Base-by-base conservation (phyloP, 1,140 invertebrate genomes). In the Eumaeus atala region DNA sequence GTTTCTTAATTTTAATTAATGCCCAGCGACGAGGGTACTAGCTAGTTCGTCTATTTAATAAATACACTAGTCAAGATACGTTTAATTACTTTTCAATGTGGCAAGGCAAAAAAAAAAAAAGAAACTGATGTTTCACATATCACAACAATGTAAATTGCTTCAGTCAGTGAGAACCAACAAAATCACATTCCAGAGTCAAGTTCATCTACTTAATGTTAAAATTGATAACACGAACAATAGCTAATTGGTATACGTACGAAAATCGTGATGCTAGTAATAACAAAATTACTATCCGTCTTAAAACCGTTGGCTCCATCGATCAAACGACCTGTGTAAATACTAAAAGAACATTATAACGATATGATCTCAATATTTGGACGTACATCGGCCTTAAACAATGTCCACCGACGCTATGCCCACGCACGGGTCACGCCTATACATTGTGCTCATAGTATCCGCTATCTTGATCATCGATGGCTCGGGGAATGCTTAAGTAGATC, bases 351-450 rank as follows among this genome's bases (percentile, higher is more conserved):
- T 17, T 28, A 28, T 28, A n/a, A n/a, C n/a, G 21, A 83, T 83
- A 77, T 76, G 56, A 49, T 70, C 66, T 67, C 60, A 70, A 73
- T 78, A 77, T 78, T 79, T 77, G 74, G 72, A 60, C 62, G 56
- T 72, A 67, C 72, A 74, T 72, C 70, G 58, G 60, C 56, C 64
- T 71, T 67, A 58, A 73, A 74, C 74, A 74, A 73, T 77, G 75
- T 80, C 73, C 74, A 74, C 70, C 71, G 74, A 78, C 67, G 76
- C 67, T 40, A 51, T 63, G 66, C 76, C 73, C 70, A 78, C 73
- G 67, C 75, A 64, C 58, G 53, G 61, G 66, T 62, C 72, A 77
- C 77, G 74, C 79, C 34, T 66, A 66, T 69, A 66, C 67, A 76
- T 77, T 75, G 75, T 78, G 56, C 66, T 60, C 56, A 55, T 64